Percentiles rank a stretch among this genome's conserved stretches.
These are phyloP conservation scores for Corythoichthys haematopterus DNA, from an alignment of 2,113 vertebrate genomes.

Conservation along the genomic window DNA sequence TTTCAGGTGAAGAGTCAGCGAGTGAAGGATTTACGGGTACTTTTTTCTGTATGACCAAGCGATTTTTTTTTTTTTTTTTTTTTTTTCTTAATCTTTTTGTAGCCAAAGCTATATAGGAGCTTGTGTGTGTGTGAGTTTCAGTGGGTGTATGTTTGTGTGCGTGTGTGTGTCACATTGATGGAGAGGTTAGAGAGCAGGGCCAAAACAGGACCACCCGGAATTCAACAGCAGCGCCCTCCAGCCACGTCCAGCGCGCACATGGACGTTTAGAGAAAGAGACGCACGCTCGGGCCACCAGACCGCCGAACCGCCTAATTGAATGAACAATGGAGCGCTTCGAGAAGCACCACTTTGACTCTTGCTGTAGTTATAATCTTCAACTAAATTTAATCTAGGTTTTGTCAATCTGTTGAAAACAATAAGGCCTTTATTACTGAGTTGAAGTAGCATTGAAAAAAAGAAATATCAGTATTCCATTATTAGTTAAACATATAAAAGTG, in stretches of 20 bases:
- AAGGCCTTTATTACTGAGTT: background rate
- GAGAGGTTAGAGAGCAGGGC: conserved; percentile 70
- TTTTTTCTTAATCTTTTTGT: conserved; percentile 63
- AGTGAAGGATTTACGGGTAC: background rate
- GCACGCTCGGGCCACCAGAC: conserved; percentile 43
- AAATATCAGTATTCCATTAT: background rate
- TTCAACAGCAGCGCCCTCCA: conserved; percentile 67
- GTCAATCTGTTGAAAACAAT: background rate
- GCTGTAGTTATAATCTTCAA: background rate
- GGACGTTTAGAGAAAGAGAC: conserved; percentile 35
- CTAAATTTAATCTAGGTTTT: background rate
- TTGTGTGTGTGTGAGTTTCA: background rate
- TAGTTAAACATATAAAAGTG: background rate
- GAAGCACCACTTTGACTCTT: conserved; percentile 44
- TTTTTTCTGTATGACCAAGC: conserved; percentile 50
- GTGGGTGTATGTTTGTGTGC: conserved; percentile 7
- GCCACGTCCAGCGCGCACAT: conserved; percentile 57
- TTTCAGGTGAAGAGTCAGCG: conserved; percentile 29
- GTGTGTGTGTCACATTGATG: conserved; percentile 62
- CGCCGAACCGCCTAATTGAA: conserved; percentile 61
- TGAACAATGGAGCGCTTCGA: conserved; percentile 59
- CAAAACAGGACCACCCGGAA: conserved; percentile 71
- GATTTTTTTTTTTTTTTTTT: conserved; percentile 61
- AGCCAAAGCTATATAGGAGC: conserved; percentile 51
- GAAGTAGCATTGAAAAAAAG: no score